These are phyloP conservation scores for Chrysotoxum bicinctum DNA, from an alignment of 2,888 invertebrate genomes.

Conservation along the genomic window DNA sequence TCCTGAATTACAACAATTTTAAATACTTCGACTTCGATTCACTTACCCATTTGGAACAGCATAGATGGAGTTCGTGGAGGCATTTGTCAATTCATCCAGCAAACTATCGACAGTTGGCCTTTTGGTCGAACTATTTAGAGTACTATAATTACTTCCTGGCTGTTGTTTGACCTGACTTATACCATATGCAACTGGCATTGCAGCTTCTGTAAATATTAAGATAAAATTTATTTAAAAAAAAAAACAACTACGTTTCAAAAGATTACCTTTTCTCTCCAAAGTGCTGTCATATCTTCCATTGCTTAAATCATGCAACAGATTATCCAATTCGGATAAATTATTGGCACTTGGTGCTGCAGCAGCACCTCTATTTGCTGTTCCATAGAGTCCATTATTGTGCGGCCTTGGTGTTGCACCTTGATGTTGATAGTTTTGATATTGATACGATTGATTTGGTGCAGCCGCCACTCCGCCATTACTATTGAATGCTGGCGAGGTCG, in stretches of 20 bases:
- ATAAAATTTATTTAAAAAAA: no score
- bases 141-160: slow-evolving; percentile 81
- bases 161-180: slow-evolving; percentile 74
- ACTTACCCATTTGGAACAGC: slow-evolving; percentile 89
- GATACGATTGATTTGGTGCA: slow-evolving; percentile 75
- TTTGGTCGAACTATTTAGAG: slow-evolving; percentile 80
- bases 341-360: slow-evolving; percentile 81
- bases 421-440: slow-evolving; percentile 77
- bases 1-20: not conserved
- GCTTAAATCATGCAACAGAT: slow-evolving; percentile 94
- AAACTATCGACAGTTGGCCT: slow-evolving; percentile 94
- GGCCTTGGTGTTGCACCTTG: slow-evolving; percentile 52
- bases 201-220: slow-evolving; percentile 74
- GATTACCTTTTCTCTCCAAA: slow-evolving; percentile 82
- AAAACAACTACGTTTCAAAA: not conserved
- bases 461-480: slow-evolving; percentile 55
- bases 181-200: slow-evolving; percentile 77
- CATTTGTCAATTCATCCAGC: slow-evolving; percentile 89
- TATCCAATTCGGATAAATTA: slow-evolving; percentile 95
- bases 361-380: slow-evolving; percentile 42
- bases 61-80: slow-evolving; percentile 80
- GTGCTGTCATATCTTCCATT: slow-evolving; percentile 86
- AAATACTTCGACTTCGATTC: slow-evolving; percentile 74
- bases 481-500: slow-evolving; percentile 76
- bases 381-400: slow-evolving; percentile 53